Percentiles rank a stretch among this genome's conserved stretches.
Conservation (phyloP, 2,888 invertebrate species). For the Chydorus sphaericus region DNA sequence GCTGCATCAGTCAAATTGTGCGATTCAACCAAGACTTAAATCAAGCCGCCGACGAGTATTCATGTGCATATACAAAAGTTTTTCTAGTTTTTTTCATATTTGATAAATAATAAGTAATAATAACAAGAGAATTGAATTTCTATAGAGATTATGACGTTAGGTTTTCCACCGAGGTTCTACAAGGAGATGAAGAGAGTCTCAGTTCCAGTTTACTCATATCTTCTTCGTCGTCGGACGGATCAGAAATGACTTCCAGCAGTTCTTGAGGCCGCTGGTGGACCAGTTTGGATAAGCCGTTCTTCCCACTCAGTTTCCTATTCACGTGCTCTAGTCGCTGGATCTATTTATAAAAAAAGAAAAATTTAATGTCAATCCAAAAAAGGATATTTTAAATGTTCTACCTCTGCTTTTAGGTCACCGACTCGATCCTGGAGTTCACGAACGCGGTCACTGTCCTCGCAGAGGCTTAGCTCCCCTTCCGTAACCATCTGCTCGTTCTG, state of each 20-base stretch:
- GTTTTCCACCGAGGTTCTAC: conserved; percentile 5
- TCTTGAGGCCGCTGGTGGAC: conserved; percentile 5
- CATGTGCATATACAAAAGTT: background rate
- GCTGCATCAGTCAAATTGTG: too few relatives aligned
- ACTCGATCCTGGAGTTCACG: conserved; percentile 84
- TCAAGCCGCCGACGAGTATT: conserved; percentile 2
- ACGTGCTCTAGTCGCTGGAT: conserved; percentile 27
- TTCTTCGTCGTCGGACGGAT: conserved; percentile 10
- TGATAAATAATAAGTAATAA: conserved; percentile 1
- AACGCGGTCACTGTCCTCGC: conserved; percentile 70
- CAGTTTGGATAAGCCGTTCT: conserved; percentile 6
- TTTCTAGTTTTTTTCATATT: too few relatives aligned
- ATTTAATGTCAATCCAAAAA: too few relatives aligned
- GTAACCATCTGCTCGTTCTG: conserved; percentile 91
- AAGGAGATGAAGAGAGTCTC: conserved; percentile 7
- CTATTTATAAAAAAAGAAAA: conserved; percentile 20
- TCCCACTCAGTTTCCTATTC: conserved; percentile 17
- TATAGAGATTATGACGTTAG: background rate
- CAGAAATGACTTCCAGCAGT: too few relatives aligned
- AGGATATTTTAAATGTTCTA: too few relatives aligned
- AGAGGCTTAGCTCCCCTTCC: conserved; percentile 68
- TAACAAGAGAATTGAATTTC: background rate
- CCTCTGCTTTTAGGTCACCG: conserved; percentile 85
- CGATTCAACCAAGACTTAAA: background rate
- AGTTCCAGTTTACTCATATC: conserved; percentile 13